Conservation (phyloP, 2,113 vertebrate genomes). For the Callospermophilus lateralis region DNA sequence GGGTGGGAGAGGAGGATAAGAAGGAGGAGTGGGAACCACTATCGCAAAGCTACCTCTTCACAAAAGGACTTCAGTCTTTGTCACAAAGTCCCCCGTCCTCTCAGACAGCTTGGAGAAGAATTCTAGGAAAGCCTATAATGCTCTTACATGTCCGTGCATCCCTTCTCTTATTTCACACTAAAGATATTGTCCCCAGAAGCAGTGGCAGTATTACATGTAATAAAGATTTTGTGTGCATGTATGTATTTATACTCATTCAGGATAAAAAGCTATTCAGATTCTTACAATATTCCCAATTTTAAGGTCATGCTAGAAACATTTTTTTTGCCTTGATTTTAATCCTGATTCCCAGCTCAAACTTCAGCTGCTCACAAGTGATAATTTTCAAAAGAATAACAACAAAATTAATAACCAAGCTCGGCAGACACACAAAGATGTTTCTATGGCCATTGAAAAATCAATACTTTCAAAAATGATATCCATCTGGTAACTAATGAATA, state of each 20-base stretch:
- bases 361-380: neutral
- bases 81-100: neutral
- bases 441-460: neutral
- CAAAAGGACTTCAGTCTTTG: neutral
- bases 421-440: neutral
- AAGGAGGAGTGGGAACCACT: neutral
- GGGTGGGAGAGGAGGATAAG: neutral
- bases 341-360: neutral
- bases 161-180: neutral
- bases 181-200: neutral
- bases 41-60: neutral
- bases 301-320: neutral
- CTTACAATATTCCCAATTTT: neutral
- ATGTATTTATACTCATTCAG: neutral
- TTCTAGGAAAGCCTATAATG: neutral
- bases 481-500: neutral
- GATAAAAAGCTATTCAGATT: constrained; percentile 27
- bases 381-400: neutral
- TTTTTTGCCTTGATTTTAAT: constrained; percentile 27
- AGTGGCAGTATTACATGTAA: neutral
- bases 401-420: neutral
- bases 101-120: neutral
- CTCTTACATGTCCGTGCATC: neutral
- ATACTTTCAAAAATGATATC: neutral
- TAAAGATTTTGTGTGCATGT: neutral